Conservation (phyloP, 2,888 invertebrate genomes). For the Aelia acuminata region DNA sequence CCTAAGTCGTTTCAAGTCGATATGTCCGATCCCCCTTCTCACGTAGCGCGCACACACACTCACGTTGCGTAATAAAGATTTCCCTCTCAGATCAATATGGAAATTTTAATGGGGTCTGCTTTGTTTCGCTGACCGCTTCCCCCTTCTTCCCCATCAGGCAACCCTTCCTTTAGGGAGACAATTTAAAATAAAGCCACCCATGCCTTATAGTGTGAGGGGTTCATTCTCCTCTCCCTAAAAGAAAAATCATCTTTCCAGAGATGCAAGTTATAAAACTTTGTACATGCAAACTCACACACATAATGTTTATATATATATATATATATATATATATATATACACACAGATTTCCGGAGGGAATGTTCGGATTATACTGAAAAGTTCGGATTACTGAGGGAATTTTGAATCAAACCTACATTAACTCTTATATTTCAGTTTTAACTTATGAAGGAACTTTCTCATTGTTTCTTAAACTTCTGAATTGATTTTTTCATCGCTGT, state of each 20-base stretch:
- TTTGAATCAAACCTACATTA: too few relatives aligned
- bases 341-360: neutral
- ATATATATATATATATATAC: neutral
- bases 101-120: conserved; percentile 66
- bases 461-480: too few relatives aligned
- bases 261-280: neutral
- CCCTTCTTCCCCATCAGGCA: conserved; percentile 61
- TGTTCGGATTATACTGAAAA: too few relatives aligned
- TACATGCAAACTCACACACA: neutral
- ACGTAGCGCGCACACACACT: conserved; percentile 58
- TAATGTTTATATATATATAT: neutral
- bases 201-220: conserved; percentile 56
- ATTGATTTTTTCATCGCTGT: too few relatives aligned
- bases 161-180: conserved; percentile 59
- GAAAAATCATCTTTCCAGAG: neutral
- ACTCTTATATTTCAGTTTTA: too few relatives aligned
- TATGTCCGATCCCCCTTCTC: conserved; percentile 62
- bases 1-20: conserved; percentile 61
- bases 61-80: conserved; percentile 66
- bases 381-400: too few relatives aligned
- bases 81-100: conserved; percentile 66
- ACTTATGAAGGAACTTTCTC: too few relatives aligned
- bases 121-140: conserved; percentile 65
- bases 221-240: conserved; percentile 6
- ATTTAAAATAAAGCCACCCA: conserved; percentile 59